Evolutionary conservation across 2,797 vertebrate species (phyloP).

Genomic region (Lepilemur septentrionalis): DNA sequence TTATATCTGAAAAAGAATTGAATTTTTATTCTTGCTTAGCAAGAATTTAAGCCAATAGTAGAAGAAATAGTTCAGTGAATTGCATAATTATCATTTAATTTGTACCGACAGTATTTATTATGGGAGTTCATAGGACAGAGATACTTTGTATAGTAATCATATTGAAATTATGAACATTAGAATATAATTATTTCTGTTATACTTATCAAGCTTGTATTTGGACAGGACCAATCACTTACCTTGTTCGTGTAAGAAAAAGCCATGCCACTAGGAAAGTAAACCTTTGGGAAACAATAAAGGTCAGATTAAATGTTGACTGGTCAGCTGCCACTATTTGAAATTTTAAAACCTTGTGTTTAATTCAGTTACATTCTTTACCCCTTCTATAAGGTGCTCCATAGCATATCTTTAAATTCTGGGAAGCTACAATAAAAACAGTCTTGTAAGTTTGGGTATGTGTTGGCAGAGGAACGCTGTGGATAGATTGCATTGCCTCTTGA

Average conservation of each 20-base stretch:
- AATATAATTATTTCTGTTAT: not conserved
- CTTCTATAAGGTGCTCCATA: not conserved
- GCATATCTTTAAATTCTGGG: not conserved
- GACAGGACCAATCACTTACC: not conserved
- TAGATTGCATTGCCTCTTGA: not conserved
- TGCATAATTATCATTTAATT: not conserved
- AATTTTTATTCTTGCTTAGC: conserved; percentile 11
- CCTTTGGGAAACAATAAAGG: not conserved
- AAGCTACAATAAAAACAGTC: not conserved
- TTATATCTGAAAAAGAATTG: conserved; percentile 17
- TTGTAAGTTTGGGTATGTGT: not conserved
- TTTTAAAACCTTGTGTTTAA: not conserved
- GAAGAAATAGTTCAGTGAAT: conserved; percentile 1
- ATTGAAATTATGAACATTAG: not conserved
- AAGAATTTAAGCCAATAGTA: conserved; percentile 22
- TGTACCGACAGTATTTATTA: not conserved
- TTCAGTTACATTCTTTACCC: not conserved
- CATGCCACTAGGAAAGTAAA: not conserved
- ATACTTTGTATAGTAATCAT: not conserved
- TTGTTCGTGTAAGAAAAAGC: not conserved
- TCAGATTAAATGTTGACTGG: not conserved
- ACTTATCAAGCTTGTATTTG: not conserved
- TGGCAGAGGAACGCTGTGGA: not conserved
- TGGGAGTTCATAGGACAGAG: not conserved
- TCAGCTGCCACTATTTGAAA: conserved; percentile 15